Evolutionary conservation across 2,113 vertebrate genomes (phyloP).

Genomic region (Pyrgilauda ruficollis): DNA sequence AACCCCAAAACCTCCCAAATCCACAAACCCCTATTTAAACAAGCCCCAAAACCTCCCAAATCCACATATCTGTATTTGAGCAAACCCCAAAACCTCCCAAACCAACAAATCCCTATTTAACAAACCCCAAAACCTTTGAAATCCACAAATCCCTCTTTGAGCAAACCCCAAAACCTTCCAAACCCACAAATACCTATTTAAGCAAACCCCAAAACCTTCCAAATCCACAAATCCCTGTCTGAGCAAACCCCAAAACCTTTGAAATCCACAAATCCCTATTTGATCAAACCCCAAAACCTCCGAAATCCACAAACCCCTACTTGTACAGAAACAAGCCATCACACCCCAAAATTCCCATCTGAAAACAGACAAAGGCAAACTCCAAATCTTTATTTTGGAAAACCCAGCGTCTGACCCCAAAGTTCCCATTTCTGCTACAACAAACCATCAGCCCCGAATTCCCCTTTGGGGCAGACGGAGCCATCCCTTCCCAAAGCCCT

Average conservation of each 20-base stretch:
- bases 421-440: accelerated
- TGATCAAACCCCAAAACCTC: neutral
- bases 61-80: accelerated
- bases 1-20: too few species aligned
- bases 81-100: neutral
- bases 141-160: too few species aligned
- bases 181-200: neutral
- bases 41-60: too few species aligned
- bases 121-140: neutral
- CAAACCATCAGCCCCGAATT: neutral
- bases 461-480: accelerated
- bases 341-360: accelerated
- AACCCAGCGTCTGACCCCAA: neutral
- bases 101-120: too few species aligned
- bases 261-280: too few species aligned
- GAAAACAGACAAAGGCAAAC: accelerated
- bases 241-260: neutral
- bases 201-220: neutral
- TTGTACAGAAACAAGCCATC: accelerated
- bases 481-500: accelerated
- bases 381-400: neutral
- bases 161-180: neutral
- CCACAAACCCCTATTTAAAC: neutral
- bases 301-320: neutral
- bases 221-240: neutral